A percentile compares a stretch with the other conserved stretches of the same genome.
Conservation (phyloP, 2,888 invertebrate species). For the Zele albiditarsus region DNA sequence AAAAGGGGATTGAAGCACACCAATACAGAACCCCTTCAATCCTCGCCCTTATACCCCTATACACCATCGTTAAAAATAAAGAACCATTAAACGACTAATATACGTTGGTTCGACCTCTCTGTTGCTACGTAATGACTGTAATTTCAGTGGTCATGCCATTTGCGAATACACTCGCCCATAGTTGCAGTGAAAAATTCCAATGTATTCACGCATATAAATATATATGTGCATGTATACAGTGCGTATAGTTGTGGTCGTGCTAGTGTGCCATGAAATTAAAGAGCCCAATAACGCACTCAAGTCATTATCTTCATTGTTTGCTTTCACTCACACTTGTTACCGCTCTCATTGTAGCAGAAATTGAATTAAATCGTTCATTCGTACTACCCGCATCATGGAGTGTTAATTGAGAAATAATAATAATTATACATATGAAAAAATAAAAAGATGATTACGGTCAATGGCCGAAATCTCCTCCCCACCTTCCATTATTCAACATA, state of each 20-base stretch:
- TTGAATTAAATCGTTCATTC: too few relatives aligned
- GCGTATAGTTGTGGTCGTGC: slow-evolving; percentile 3
- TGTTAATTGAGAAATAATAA: too few relatives aligned
- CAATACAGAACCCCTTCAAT: slow-evolving; percentile 22
- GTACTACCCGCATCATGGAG: too few relatives aligned
- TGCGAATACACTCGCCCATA: slow-evolving; percentile 47
- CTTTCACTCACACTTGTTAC: background rate
- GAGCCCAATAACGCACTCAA: slow-evolving; percentile 30
- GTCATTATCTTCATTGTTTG: slow-evolving; percentile 32
- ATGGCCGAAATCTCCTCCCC: too few relatives aligned
- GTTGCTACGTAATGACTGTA: slow-evolving; percentile 36
- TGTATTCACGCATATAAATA: slow-evolving; percentile 14
- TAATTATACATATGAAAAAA: too few relatives aligned
- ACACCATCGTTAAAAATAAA: slow-evolving; percentile 43
- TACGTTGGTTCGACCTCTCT: slow-evolving; percentile 40
- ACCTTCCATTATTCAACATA: too few relatives aligned
- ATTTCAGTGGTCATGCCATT: slow-evolving; percentile 40
- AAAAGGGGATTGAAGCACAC: slow-evolving; percentile 30
- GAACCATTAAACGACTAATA: slow-evolving; percentile 53
- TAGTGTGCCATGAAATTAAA: slow-evolving; percentile 15
- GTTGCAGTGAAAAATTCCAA: slow-evolving; percentile 36
- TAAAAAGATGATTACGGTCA: too few relatives aligned
- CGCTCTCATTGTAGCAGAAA: too few relatives aligned
- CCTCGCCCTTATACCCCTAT: slow-evolving; percentile 12
- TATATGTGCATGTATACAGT: background rate